Evolutionary conservation across 2,888 invertebrate genomes (phyloP).

Genomic region (Platycheirus albimanus): DNA sequence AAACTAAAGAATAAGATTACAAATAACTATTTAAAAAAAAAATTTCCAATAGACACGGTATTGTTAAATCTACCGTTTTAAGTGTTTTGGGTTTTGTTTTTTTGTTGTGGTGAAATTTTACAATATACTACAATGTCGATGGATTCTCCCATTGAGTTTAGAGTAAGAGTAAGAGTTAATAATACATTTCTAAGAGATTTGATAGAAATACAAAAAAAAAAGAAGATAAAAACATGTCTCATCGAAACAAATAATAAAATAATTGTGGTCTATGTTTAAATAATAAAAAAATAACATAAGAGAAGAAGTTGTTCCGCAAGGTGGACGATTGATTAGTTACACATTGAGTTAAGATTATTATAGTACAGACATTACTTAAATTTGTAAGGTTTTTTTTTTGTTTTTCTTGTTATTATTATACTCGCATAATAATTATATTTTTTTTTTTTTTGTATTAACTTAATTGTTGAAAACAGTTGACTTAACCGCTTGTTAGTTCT

Average conservation of each 20-base stretch:
- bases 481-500: slow-evolving; percentile 63
- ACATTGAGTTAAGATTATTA: slow-evolving; percentile 30
- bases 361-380: slow-evolving; percentile 41
- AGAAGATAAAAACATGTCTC: background rate
- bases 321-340: slow-evolving; percentile 29
- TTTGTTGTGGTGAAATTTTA: slow-evolving; percentile 21
- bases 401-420: slow-evolving; percentile 13
- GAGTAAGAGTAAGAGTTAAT: no score
- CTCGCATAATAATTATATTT: background rate
- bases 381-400: slow-evolving; percentile 34
- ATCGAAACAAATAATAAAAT: background rate
- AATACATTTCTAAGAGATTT: no score
- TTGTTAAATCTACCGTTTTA: slow-evolving; percentile 37
- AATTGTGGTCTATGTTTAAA: background rate
- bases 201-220: no score
- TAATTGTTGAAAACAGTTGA: slow-evolving; percentile 28
- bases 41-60: slow-evolving; percentile 32
- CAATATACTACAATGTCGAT: background rate
- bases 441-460: background rate
- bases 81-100: background rate
- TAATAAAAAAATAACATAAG: slow-evolving; percentile 26
- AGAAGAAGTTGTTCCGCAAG: slow-evolving; percentile 29
- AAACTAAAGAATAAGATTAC: slow-evolving; percentile 55
- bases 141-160: background rate
- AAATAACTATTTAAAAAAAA: slow-evolving; percentile 35